A percentile compares a stretch with the other conserved stretches of the same genome.
Conservation (phyloP, 2,888 invertebrate genomes). For the Epicampocera succincta region DNA sequence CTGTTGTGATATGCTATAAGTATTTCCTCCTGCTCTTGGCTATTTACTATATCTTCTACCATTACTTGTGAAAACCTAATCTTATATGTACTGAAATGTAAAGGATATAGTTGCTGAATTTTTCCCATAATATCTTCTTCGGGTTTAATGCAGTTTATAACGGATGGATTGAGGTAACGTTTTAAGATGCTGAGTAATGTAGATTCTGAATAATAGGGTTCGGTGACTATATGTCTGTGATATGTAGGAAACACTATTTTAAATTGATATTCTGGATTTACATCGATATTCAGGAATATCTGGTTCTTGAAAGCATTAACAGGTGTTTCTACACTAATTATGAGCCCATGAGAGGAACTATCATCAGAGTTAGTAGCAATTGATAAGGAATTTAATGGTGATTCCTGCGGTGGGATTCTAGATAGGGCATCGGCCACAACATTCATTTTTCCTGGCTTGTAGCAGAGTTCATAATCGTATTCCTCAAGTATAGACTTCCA, state of each 20-base stretch:
- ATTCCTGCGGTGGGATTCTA: conserved; percentile 26
- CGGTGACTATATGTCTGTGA: neutral
- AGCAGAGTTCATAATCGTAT: neutral
- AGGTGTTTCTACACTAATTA: neutral
- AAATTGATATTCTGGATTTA: no score
- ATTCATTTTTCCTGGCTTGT: conserved; percentile 20
- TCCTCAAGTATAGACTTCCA: conserved; percentile 47
- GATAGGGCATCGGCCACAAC: conserved; percentile 56
- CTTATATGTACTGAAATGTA: neutral
- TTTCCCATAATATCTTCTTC: neutral
- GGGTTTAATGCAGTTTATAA: neutral
- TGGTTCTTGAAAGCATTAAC: conserved; percentile 29
- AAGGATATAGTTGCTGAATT: conserved; percentile 12
- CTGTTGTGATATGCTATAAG: neutral
- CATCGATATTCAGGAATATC: conserved; percentile 23
- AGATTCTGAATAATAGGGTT: neutral
- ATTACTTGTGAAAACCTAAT: neutral
- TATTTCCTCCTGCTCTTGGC: conserved; percentile 1
- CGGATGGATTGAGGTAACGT: neutral
- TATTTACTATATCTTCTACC: neutral
- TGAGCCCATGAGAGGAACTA: neutral
- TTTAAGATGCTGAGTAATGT: neutral
- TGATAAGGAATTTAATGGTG: neutral
- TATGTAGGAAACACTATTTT: no score
- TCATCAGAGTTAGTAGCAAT: conserved; percentile 2